Evolutionary conservation across 1,140 invertebrate genomes (phyloP), one percentile per base, ranked within the genome.

Genomic region (Elymnias hypermnestra): DNA sequence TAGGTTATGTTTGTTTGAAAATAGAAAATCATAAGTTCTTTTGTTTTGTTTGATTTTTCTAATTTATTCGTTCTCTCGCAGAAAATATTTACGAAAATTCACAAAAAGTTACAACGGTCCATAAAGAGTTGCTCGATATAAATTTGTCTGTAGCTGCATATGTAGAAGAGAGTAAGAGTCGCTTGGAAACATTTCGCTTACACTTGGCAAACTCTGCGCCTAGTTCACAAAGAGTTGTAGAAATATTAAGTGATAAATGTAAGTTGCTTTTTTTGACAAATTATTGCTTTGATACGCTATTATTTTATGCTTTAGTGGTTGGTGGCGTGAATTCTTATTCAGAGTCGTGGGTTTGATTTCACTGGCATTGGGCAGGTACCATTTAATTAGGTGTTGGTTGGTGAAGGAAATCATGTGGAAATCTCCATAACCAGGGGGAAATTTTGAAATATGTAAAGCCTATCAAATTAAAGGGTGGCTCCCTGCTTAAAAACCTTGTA

Each of bases 81-180:
- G 81, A 63, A 56, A 69, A 75, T 47, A 72, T 84, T 54, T 66
- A 51, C 18, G 35, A 48, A 28, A 77, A 69, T 29, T 69, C 55
- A 25, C 35, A 71, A 62, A 73, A 64, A 19, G 38, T 79, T 5
- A 57, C 51, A 31, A 12, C 46, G 33, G 49, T 72, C 17, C 77
- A 85, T 23, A 76, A 68, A 40, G 69, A 78, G 38, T 51, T 87
- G 19, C 70, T 81, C 44, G 76, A 85, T 48, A 59, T 79, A 9
- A 84, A 87, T 50, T 52, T 83, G 19, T 78, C 83, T n/a, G 44
- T 85, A 37, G 64, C 60, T 42, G 62, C 74, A 2, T 86, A 87
- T 31, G 68, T 87, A n/a, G 69, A 82, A 44, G 83, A 87, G 55
- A 86, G 79, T 54, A 77, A 79, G 36, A 70, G 57, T 43, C 64